Percentiles rank a stretch among this genome's conserved stretches.
These are phyloP conservation scores for Sarcophaga rosellei DNA, from an alignment of 2,888 invertebrate genomes.

Conservation along the genomic window DNA sequence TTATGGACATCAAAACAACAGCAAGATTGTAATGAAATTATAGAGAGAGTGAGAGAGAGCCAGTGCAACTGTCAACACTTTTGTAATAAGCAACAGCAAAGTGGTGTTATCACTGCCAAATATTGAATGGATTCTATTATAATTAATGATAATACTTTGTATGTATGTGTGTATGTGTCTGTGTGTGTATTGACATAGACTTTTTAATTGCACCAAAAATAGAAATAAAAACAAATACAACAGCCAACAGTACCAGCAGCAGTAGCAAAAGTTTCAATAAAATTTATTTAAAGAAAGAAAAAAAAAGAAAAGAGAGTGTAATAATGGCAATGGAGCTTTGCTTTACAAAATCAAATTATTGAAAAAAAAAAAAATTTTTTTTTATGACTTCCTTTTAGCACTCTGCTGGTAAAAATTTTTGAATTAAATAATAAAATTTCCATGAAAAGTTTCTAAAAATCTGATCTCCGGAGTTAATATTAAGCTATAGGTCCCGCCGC, in stretches of 20 bases:
- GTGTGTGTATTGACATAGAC: conserved; percentile 59
- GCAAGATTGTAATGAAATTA: background rate
- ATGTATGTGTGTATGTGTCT: no score
- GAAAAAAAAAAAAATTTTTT: no score
- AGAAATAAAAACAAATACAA: background rate
- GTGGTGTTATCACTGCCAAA: background rate
- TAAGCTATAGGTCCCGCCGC: no score
- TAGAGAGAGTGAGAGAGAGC: no score
- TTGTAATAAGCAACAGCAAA: background rate
- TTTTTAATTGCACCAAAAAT: conserved; percentile 57
- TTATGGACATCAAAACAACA: background rate
- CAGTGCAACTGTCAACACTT: background rate
- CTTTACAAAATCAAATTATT: background rate
- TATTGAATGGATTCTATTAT: no score
- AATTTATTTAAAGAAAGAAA: conserved; percentile 7
- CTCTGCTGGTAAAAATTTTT: no score
- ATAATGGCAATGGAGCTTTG: no score
- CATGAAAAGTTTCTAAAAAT: no score
- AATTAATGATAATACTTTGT: no score
- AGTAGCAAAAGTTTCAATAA: conserved; percentile 25
- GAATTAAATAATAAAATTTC: no score
- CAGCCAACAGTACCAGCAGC: conserved; percentile 26
- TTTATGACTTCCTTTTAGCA: no score
- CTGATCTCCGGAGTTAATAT: no score
- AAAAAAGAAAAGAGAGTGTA: background rate